phyloP scores from a whole-genome alignment of 2,797 vertebrate genomes.

The Alauda arvensis region DNA sequence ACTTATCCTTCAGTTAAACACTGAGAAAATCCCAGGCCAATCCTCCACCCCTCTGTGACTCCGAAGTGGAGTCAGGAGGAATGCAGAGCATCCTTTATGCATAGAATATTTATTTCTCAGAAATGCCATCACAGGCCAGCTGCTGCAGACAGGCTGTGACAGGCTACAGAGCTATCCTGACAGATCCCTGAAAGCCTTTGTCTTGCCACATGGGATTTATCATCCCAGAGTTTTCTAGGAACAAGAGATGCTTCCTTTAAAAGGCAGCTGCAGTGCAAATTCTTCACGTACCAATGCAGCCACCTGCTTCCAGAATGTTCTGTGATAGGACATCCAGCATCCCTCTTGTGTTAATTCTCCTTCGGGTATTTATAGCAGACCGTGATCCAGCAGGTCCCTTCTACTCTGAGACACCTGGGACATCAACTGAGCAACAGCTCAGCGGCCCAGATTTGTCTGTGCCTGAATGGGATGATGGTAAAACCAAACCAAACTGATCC shows the following conservation, averaged over 20 bases:
- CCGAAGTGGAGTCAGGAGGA: neutral
- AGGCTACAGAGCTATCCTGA: neutral
- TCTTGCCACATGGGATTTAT: neutral
- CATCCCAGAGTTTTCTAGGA: neutral
- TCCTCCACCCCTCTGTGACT: neutral
- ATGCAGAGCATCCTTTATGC: neutral
- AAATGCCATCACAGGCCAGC: neutral
- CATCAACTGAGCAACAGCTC: neutral
- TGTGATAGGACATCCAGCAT: neutral
- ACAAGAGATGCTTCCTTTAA: neutral
- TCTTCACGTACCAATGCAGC: neutral
- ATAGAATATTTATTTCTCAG: neutral
- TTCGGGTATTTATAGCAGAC: neutral
- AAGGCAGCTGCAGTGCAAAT: neutral
- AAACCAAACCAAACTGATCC: neutral
- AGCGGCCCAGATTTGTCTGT: neutral
- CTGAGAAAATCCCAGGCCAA: neutral
- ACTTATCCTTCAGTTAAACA: neutral
- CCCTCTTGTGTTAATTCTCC: accelerated
- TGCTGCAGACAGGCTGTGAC: neutral
- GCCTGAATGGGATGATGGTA: neutral
- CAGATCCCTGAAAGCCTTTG: neutral
- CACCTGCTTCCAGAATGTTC: neutral
- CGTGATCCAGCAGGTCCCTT: neutral
- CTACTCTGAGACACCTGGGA: neutral